These are phyloP conservation scores for Platycheirus rosarum DNA, from an alignment of 2,888 invertebrate genomes.

Conservation along the genomic window DNA sequence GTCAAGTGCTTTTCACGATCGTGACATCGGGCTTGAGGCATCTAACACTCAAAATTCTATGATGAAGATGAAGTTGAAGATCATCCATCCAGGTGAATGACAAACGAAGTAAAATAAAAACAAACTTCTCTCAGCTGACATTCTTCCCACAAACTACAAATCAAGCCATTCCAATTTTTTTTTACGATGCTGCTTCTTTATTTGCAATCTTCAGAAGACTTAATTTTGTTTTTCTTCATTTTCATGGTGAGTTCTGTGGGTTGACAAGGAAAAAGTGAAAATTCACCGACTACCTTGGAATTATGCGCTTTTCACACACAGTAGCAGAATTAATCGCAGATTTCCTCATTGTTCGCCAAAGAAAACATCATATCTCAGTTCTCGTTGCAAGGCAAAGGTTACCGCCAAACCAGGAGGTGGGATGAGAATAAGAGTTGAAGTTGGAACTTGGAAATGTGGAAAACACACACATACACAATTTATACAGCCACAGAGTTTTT, in stretches of 20 bases:
- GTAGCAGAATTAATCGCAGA: conserved; percentile 63
- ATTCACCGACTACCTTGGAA: conserved; percentile 69
- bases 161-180: conserved; percentile 36
- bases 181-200: not conserved
- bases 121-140: conserved; percentile 54
- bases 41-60: conserved; percentile 52
- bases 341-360: conserved; percentile 62
- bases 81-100: conserved; percentile 40
- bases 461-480: not conserved
- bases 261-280: conserved; percentile 67
- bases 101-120: conserved; percentile 29
- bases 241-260: conserved; percentile 1
- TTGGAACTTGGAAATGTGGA: conserved; percentile 6
- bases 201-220: conserved; percentile 12
- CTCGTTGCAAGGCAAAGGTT: conserved; percentile 43
- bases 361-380: conserved; percentile 6
- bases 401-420: not conserved
- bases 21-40: conserved; percentile 15
- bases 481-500: not conserved
- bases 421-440: conserved; percentile 68
- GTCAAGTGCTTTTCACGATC: conserved; percentile 54
- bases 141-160: conserved; percentile 68
- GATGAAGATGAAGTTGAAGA: conserved; percentile 49
- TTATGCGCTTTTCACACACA: conserved; percentile 74
- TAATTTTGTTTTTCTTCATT: not conserved